A percentile compares a stretch with the other conserved stretches of the same genome.
Evolutionary conservation across 2,888 invertebrate genomes (phyloP).

Genomic region (Leptopilina syphax): DNA sequence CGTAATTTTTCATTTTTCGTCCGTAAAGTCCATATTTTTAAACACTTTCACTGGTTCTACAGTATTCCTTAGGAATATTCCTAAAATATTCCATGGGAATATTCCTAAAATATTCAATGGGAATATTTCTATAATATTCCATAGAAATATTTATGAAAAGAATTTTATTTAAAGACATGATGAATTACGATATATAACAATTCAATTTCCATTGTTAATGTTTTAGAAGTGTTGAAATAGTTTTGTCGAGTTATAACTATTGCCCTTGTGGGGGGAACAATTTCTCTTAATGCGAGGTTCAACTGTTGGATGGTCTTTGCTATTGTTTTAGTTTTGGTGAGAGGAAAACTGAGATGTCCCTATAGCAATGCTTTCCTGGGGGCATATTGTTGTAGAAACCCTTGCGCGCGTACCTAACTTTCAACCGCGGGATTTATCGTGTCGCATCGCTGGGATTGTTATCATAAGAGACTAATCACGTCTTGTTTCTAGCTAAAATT

Average conservation of each 20-base stretch:
- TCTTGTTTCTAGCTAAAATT: slow-evolving; percentile 48
- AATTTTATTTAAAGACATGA: too few relatives aligned
- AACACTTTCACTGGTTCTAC: too few relatives aligned
- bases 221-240: slow-evolving; percentile 28
- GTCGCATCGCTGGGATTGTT: slow-evolving; percentile 54
- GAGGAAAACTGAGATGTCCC: slow-evolving; percentile 21
- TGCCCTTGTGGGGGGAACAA: slow-evolving; percentile 2
- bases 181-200: background rate
- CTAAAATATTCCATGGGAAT: too few relatives aligned
- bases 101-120: too few relatives aligned
- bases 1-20: too few relatives aligned
- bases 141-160: too few relatives aligned
- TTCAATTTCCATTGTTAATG: background rate
- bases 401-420: slow-evolving; percentile 51
- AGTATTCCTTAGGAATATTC: too few relatives aligned
- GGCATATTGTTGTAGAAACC: slow-evolving; percentile 53
- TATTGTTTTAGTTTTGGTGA: slow-evolving; percentile 26
- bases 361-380: slow-evolving; percentile 41
- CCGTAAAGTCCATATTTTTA: too few relatives aligned
- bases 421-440: slow-evolving; percentile 54
- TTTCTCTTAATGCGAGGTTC: slow-evolving; percentile 37
- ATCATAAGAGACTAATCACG: slow-evolving; percentile 52
- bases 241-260: background rate
- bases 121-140: too few relatives aligned
- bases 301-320: slow-evolving; percentile 2